Evolutionary conservation across 2,113 vertebrate genomes (phyloP), one percentile per base, ranked within the genome.

Genomic region (Caranx melampygus): DNA sequence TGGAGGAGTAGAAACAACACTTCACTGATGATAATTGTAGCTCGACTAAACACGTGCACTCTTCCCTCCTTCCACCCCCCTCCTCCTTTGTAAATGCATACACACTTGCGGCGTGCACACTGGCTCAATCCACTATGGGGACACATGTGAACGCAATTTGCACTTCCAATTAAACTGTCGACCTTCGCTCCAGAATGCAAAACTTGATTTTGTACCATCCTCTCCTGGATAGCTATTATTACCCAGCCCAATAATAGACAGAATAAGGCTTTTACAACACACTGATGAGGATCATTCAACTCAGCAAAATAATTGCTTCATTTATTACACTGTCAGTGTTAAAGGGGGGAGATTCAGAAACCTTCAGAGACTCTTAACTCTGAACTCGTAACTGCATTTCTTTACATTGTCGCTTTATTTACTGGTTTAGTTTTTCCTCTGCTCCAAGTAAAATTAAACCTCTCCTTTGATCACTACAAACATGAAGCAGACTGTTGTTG

Each of bases 161-260:
- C 96, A 95, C 96, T 96, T 95, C 95, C 96, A 98, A 97, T 98
- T 98, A 98, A 93, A 94, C 95, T 95, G 96, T 94, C 94, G 96
- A 96, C 93, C 96, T 96, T 93, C 94, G 94, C 92, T 95, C 94
- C 91, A 96, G 95, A 95, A 96, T 94, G 92, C 93, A 92, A 92
- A 92, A 93, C 81, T 84, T 92, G 93, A 92, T 93, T 94, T 74
- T 88, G 90, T 94, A 94, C 94, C 93, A 93, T 92, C 92, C 94
- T 96, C 87, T 74, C 68, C 84, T 87, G 88, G 85, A 92, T 83
- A 47, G 87, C 87, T 95, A 93, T 95, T 93, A 91, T 94, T 94
- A 94, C 78, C 57, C 21, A 72, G 69, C 64, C 78, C 68, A 49
- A 21, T 87, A 79, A 84, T 72, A 54, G 83, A 75, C 69, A 72